Base-by-base conservation (phyloP, 1,140 invertebrate genomes). In the Anadara kagoshimensis region DNA sequence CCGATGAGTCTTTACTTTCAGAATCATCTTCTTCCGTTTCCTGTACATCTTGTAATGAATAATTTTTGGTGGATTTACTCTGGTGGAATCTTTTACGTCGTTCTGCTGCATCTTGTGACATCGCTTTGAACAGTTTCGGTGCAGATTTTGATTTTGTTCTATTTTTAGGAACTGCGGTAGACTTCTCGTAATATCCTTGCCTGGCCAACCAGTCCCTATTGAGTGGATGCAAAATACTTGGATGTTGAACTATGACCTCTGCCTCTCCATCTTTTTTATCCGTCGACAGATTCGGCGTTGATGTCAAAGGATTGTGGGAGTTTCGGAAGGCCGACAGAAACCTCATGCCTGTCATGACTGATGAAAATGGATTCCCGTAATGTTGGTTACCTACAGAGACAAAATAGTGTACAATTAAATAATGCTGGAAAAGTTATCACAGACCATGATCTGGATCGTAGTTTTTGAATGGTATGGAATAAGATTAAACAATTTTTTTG, bases 341-440 rank as follows among this genome's bases (percentile, higher is more conserved):
- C 51, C 66, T 75, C 73, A 75, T 65, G 73, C 73, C 67, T 54
- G 64, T 63, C 73, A 75, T 69, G 44, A 75, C 73, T 26, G 73
- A 75, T 53, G 36, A 57, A 59, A 75, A 63, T 61, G 65, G 57
- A 36, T 58, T 75, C 51, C 56, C 63, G 43, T 69, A 53, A 26
- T 75, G 61, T 18, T 66, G 66, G 14, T 69, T 67, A 56, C 67
- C 73, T 75, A 43, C 8, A 49, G 69, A 29, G 53, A 73, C 41
- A 51, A 59, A 75, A 64, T 43, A 64, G 53, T 58, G 7, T 36
- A 36, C 29, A 36, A 36, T 36, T 36, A 36, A 36, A 7, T 36
- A 2, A 36, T 36, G 29, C 29, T 36, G 29, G 29, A 3, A 36
- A 36, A 36, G 7, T 3, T 36, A 36, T 3, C 29, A 36, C 29